Evolutionary conservation across 2,797 vertebrate species (phyloP).

Genomic region (Platalea minor): DNA sequence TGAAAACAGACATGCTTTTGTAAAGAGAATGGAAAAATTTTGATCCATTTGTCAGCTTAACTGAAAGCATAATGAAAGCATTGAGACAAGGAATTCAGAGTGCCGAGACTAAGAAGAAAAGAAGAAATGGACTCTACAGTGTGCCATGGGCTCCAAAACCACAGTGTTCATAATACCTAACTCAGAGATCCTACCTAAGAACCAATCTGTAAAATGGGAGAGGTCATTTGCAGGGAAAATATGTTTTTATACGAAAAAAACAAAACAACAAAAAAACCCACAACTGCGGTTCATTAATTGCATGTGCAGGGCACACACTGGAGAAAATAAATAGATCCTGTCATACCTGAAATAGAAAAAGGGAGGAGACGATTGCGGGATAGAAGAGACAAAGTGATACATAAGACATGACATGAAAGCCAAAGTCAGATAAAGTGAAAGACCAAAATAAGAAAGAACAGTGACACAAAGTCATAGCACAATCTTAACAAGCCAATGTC

Average conservation of each 20-base stretch:
- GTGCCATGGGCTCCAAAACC: not conserved
- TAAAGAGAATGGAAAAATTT: not conserved
- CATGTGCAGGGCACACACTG: not conserved
- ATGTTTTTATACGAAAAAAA: not conserved
- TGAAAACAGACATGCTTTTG: not conserved
- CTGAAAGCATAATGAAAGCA: not conserved
- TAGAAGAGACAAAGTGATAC: not conserved
- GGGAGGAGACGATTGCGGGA: not conserved
- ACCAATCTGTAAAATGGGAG: not conserved
- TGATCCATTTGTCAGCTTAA: not conserved
- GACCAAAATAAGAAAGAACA: not conserved
- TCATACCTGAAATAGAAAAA: not conserved
- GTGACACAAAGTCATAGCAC: not conserved
- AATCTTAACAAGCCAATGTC: conserved; percentile 9
- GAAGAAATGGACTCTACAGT: not conserved
- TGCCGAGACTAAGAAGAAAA: not conserved
- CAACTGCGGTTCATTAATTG: not conserved
- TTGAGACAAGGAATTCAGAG: not conserved
- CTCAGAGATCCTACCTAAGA: not conserved
- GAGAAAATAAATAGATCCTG: conserved; percentile 9
- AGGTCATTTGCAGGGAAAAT: not conserved
- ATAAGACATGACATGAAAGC: not conserved
- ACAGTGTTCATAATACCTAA: not conserved
- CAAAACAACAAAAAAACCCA: accelerated
- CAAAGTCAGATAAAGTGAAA: not conserved